Conservation (phyloP, 2,797 vertebrate genomes). For the Leucoraja ocellata region DNA sequence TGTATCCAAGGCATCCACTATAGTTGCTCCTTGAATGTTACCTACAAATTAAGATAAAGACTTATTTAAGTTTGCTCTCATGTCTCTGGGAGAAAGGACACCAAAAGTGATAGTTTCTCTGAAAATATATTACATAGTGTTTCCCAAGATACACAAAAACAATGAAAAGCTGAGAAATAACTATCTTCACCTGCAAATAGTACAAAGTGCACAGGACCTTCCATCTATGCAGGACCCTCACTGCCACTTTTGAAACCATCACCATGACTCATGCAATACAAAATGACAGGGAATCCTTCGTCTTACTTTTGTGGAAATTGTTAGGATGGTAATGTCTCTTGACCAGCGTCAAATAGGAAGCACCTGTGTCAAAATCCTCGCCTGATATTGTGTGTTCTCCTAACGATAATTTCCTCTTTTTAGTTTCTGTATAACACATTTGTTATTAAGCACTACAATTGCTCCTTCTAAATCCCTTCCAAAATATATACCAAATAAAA, state of each 20-base stretch:
- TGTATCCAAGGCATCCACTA: conserved; percentile 91
- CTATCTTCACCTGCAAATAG: not conserved
- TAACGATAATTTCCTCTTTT: not conserved
- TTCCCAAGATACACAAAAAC: not conserved
- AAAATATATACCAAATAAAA: not conserved
- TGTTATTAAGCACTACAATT: not conserved
- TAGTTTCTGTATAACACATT: not conserved
- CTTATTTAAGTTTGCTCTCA: not conserved
- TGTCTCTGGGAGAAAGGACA: not conserved
- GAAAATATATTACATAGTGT: not conserved
- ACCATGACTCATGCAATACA: not conserved
- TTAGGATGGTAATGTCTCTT: not conserved
- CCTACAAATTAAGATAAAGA: conserved; percentile 60
- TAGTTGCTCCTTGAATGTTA: conserved; percentile 91
- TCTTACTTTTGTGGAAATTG: not conserved
- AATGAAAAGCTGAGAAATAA: not conserved
- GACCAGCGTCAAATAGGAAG: not conserved
- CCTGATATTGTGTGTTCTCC: not conserved
- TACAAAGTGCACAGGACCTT: no score
- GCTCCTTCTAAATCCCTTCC: not conserved
- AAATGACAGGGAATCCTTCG: not conserved
- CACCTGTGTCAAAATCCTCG: not conserved
- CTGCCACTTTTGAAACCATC: not conserved
- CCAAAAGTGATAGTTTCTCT: not conserved
- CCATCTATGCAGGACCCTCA: not conserved